Evolutionary conservation across 2,888 invertebrate genomes (phyloP).

Genomic region (Heliconius sara): DNA sequence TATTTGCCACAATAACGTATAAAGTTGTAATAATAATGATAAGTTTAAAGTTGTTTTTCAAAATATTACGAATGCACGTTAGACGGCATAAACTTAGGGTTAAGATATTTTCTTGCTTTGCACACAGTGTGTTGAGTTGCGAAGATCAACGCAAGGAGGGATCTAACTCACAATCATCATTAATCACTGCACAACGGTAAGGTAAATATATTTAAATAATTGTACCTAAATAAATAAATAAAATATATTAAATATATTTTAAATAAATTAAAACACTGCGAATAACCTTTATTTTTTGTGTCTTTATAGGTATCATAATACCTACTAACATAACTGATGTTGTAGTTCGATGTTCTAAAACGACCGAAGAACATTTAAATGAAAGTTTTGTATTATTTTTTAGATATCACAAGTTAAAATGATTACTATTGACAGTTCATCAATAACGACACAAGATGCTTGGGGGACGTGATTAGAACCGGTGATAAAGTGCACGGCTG

Average conservation of each 20-base stretch:
- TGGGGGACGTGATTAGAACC: conserved; percentile 64
- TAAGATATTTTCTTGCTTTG: too few species aligned
- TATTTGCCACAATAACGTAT: too few species aligned
- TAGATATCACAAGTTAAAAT: conserved; percentile 36
- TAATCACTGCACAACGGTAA: too few species aligned
- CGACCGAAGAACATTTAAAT: not conserved
- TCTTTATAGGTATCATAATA: not conserved
- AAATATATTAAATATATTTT: too few species aligned
- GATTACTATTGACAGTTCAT: conserved; percentile 62
- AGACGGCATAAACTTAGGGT: too few species aligned
- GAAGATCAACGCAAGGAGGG: not conserved
- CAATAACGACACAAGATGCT: conserved; percentile 58
- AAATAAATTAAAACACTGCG: too few species aligned
- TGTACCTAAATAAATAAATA: too few species aligned
- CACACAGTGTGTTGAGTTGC: not conserved
- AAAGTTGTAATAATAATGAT: too few species aligned
- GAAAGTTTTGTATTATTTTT: conserved; percentile 29
- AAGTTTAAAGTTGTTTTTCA: too few species aligned
- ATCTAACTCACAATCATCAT: too few species aligned
- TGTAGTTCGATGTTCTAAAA: not conserved
- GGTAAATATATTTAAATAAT: too few species aligned
- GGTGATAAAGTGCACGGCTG: conserved; percentile 82
- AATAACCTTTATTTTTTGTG: not conserved
- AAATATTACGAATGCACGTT: too few species aligned
- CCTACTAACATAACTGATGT: not conserved